phyloP scores from a whole-genome alignment of 1,140 invertebrate species.

The Brachionus rotundiformis region DNA sequence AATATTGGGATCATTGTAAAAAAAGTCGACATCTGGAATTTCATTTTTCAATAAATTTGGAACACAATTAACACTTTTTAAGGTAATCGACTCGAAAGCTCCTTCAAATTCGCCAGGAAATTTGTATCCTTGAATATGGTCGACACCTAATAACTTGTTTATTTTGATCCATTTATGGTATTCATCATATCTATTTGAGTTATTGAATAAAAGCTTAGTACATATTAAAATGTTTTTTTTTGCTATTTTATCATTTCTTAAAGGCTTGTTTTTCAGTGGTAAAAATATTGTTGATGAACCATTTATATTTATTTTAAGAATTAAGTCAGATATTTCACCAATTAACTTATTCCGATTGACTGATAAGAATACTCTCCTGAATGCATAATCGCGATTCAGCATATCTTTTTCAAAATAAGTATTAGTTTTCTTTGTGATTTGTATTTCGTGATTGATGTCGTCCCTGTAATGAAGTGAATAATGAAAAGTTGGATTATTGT shows the following conservation, averaged over 20 bases:
- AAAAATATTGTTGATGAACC: neutral
- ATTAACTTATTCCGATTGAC: no score
- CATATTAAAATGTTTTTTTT: neutral
- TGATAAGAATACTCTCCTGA: no score
- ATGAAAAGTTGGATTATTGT: no score
- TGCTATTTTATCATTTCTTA: neutral
- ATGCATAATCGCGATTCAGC: no score
- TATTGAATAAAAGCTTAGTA: neutral
- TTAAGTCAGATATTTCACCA: no score
- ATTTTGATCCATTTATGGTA: neutral
- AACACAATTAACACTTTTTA: neutral
- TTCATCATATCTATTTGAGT: neutral
- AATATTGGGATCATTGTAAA: neutral
- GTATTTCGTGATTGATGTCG: no score
- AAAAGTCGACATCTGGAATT: neutral
- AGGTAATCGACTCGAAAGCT: neutral
- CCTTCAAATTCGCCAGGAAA: neutral
- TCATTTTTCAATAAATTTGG: neutral
- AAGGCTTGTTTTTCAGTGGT: neutral
- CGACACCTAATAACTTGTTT: neutral
- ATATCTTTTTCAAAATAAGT: no score
- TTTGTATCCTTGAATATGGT: conserved; percentile 12
- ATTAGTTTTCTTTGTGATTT: no score
- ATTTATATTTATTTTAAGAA: no score
- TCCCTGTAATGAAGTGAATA: no score